Conservation (phyloP, 2,888 invertebrate species). For the Lepidocyrtoides sp. region DNA sequence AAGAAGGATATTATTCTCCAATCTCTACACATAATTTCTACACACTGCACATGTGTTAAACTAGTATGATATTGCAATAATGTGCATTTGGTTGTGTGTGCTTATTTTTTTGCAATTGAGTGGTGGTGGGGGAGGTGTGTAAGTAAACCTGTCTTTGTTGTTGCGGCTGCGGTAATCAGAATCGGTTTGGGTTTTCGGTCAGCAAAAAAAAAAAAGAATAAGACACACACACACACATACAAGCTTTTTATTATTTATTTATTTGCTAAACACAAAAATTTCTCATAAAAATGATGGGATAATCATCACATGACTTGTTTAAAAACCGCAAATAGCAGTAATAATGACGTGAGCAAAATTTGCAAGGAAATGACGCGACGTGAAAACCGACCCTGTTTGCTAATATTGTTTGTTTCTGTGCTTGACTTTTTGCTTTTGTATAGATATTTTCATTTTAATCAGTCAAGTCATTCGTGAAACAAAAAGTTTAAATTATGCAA, state of each 20-base stretch:
- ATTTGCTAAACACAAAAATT: slow-evolving; percentile 4
- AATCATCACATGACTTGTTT: background rate
- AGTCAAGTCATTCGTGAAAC: slow-evolving; percentile 9
- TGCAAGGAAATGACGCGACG: slow-evolving; percentile 30
- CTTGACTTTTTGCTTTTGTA: too few species aligned
- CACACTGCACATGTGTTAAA: background rate
- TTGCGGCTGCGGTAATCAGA: slow-evolving; percentile 30
- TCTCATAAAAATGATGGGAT: slow-evolving; percentile 10
- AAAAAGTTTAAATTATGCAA: slow-evolving; percentile 25
- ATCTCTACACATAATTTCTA: background rate
- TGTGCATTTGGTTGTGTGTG: too few species aligned
- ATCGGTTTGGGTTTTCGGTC: slow-evolving; percentile 16
- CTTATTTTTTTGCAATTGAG: slow-evolving; percentile 2
- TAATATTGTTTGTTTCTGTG: background rate
- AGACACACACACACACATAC: background rate
- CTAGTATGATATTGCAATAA: too few species aligned
- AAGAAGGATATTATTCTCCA: too few species aligned
- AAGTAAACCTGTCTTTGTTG: slow-evolving; percentile 41
- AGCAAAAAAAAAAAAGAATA: background rate
- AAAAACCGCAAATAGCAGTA: slow-evolving; percentile 18
- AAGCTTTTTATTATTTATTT: background rate
- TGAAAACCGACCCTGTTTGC: slow-evolving; percentile 22
- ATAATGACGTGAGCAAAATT: background rate
- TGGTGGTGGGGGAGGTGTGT: slow-evolving; percentile 4
- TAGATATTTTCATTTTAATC: too few species aligned